Conservation (phyloP, 2,113 vertebrate species). For the Tyrannus savana region DNA sequence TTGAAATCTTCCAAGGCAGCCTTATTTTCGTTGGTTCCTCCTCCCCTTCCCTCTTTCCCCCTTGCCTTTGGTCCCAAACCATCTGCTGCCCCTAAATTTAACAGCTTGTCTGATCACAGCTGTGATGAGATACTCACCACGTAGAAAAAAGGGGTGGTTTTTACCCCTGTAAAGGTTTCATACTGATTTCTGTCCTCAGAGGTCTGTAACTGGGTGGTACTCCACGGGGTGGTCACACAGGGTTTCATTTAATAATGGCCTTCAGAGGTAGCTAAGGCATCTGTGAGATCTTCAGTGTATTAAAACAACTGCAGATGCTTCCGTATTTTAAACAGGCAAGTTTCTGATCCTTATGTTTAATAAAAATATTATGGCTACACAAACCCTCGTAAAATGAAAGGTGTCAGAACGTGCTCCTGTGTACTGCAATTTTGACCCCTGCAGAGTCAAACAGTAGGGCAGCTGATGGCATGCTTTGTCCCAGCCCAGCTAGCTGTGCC, state of each 20-base stretch:
- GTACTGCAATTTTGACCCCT: not conserved
- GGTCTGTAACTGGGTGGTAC: fast-evolving
- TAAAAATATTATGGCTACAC: not conserved
- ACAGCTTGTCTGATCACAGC: not conserved
- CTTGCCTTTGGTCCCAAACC: not conserved
- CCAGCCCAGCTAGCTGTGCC: not conserved
- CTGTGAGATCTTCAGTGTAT: not conserved
- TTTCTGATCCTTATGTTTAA: not conserved
- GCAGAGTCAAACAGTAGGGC: fast-evolving
- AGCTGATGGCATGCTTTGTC: fast-evolving
- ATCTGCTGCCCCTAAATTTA: not conserved
- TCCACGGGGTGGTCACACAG: not conserved
- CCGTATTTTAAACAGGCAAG: not conserved
- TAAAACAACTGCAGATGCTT: not conserved
- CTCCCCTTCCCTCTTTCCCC: not conserved
- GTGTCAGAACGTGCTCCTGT: not conserved
- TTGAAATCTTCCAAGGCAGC: not conserved
- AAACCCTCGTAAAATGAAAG: not conserved
- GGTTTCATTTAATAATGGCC: not conserved
- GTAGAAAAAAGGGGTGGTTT: not conserved
- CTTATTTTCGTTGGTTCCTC: not conserved
- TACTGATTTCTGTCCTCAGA: not conserved
- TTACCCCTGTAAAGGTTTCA: not conserved
- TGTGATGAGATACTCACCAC: not conserved
- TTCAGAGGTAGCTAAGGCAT: not conserved